Evolutionary conservation across 2,113 vertebrate genomes (phyloP).

Genomic region (Myiozetetes cayanensis): DNA sequence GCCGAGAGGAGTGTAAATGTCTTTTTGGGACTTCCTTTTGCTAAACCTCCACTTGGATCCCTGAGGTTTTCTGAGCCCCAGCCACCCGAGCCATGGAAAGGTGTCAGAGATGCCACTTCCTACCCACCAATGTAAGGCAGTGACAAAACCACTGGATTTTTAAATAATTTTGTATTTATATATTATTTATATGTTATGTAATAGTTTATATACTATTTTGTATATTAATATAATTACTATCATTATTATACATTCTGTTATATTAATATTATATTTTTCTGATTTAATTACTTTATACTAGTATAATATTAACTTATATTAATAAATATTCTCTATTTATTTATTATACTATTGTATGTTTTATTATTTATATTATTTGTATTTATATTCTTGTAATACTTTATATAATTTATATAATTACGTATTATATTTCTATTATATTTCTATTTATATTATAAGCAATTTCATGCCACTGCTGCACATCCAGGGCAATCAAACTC

Average conservation of each 20-base stretch:
- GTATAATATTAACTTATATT: not conserved
- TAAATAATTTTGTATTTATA: not conserved
- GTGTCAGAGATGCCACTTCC: conserved; percentile 75
- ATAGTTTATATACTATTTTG: not conserved
- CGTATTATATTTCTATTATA: not conserved
- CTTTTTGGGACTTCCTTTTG: conserved; percentile 82
- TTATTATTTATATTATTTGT: not conserved
- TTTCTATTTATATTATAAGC: not conserved
- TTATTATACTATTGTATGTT: not conserved
- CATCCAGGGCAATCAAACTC: not conserved
- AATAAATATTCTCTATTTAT: not conserved
- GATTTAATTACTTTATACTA: not conserved
- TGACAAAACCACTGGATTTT: not conserved
- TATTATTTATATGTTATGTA: not conserved
- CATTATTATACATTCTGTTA: not conserved
- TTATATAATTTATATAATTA: not conserved
- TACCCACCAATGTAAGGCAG: conserved; percentile 77
- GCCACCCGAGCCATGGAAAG: conserved; percentile 73
- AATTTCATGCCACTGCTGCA: not conserved
- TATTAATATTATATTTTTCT: not conserved
- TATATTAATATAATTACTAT: not conserved
- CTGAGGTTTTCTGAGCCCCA: conserved; percentile 79
- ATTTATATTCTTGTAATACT: not conserved
- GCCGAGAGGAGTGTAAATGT: conserved; percentile 67
- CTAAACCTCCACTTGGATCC: conserved; percentile 79